Conservation (phyloP, 2,797 vertebrate genomes). For the Cryptoprocta ferox region DNA sequence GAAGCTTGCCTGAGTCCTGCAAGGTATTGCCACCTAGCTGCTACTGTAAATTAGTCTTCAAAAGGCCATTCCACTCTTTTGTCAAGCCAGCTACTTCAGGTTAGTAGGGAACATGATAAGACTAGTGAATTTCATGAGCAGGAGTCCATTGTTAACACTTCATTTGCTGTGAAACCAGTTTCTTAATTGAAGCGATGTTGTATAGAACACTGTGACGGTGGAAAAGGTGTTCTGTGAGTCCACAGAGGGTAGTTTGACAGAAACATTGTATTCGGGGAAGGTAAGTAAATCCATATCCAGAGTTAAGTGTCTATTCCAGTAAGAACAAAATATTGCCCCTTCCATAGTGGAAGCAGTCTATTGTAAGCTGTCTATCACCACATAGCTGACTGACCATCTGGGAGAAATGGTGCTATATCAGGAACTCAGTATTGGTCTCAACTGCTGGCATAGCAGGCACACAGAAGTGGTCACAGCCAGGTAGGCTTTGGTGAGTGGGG, state of each 20-base stretch:
- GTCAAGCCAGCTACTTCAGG: neutral
- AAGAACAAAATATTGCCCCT: neutral
- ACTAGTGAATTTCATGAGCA: neutral
- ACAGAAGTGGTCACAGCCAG: neutral
- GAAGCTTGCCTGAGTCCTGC: neutral
- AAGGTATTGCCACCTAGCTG: neutral
- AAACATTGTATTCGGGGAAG: neutral
- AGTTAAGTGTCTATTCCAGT: neutral
- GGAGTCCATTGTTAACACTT: neutral
- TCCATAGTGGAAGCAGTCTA: neutral
- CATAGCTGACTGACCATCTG: neutral
- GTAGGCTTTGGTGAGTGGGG: neutral
- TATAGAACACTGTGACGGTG: neutral
- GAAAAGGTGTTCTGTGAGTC: neutral
- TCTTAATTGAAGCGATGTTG: neutral
- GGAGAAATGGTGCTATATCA: neutral
- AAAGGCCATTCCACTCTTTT: neutral
- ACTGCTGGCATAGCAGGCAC: neutral
- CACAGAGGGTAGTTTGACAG: neutral
- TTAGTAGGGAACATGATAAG: neutral
- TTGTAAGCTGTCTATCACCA: neutral
- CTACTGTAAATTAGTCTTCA: neutral
- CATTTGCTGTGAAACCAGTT: neutral
- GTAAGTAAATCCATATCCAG: neutral
- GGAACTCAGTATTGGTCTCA: neutral